These are phyloP conservation scores for Odontamblyopus rebecca DNA, from an alignment of 2,797 vertebrate species.

Conservation along the genomic window DNA sequence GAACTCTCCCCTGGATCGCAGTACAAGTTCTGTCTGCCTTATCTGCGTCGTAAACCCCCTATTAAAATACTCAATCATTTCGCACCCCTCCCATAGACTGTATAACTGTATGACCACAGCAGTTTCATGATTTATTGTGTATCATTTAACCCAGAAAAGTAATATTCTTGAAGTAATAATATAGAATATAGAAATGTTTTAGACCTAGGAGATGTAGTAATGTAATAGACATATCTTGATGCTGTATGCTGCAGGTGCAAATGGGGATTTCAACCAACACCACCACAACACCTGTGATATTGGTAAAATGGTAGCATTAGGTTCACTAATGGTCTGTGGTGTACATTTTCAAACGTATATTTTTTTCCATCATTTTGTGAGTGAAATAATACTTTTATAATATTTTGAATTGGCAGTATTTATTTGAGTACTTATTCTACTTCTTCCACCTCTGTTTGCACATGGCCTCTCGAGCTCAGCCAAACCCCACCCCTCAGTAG, in stretches of 20 bases:
- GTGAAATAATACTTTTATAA: neutral
- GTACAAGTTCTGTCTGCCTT: constrained; percentile 18
- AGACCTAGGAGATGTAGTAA: neutral
- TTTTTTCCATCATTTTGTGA: neutral
- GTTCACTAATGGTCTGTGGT: neutral
- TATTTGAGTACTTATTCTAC: neutral
- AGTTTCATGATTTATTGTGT: neutral
- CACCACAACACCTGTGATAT: neutral
- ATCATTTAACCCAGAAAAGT: neutral
- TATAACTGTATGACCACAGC: constrained; percentile 6
- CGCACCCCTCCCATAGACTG: constrained; percentile 3
- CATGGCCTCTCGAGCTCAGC: neutral
- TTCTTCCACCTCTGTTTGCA: neutral
- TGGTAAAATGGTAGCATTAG: neutral
- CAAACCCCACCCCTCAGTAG: constrained; percentile 11
- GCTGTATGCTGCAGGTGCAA: neutral
- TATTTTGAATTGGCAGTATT: neutral
- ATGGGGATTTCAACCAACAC: neutral
- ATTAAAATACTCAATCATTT: neutral
- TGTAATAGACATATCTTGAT: neutral
- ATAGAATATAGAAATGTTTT: neutral
- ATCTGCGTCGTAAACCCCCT: constrained; percentile 11
- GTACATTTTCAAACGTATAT: neutral
- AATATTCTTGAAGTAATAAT: neutral
- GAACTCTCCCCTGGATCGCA: constrained; percentile 24